A percentile compares a stretch with the other conserved stretches of the same genome.
Evolutionary conservation across 2,113 vertebrate species (phyloP).

Genomic region (Noctilio leporinus): DNA sequence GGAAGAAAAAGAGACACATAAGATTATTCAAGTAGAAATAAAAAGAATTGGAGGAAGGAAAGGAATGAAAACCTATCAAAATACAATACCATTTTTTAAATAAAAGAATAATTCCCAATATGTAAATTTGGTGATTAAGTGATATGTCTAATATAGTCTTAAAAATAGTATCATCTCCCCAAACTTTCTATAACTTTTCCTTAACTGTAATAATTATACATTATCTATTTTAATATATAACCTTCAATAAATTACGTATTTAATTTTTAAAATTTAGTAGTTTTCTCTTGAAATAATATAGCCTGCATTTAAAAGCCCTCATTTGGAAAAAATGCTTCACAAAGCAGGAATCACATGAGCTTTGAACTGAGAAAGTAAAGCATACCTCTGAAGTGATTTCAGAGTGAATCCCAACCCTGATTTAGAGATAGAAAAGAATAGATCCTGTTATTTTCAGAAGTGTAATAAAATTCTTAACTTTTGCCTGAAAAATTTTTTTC

Average conservation of each 20-base stretch:
- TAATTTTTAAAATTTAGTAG: not conserved
- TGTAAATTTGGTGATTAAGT: slow-evolving; percentile 20
- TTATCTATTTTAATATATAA: not conserved
- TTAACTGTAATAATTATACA: not conserved
- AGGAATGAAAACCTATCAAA: not conserved
- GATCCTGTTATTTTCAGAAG: slow-evolving; percentile 10
- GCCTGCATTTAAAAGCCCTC: not conserved
- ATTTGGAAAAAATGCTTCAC: not conserved
- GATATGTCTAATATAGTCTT: not conserved
- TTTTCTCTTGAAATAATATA: slow-evolving; percentile 41
- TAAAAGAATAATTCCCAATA: not conserved
- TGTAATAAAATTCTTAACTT: not conserved
- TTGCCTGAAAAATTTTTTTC: not conserved
- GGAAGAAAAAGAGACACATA: slow-evolving; percentile 45
- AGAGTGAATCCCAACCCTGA: not conserved
- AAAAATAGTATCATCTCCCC: not conserved
- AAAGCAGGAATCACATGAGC: not conserved
- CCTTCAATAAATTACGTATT: not conserved
- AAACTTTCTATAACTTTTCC: not conserved
- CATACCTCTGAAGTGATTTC: not conserved
- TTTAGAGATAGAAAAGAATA: not conserved
- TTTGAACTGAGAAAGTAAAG: not conserved
- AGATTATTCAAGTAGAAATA: slow-evolving; percentile 30
- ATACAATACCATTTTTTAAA: not conserved
- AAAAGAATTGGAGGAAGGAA: not conserved